Percentiles rank a stretch among this genome's conserved stretches.
Conservation (phyloP, 2,113 vertebrate genomes). For the Otus sunia region DNA sequence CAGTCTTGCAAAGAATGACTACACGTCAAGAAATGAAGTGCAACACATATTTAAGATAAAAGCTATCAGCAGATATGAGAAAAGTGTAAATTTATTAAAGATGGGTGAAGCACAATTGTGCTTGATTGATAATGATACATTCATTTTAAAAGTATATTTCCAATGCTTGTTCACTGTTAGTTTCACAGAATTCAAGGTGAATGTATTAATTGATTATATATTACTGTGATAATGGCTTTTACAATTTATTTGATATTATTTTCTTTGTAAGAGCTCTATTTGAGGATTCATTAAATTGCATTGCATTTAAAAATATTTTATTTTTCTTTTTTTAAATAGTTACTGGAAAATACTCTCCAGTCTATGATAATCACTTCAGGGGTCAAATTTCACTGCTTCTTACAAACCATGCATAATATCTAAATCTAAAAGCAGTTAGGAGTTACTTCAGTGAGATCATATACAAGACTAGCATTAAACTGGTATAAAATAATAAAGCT, state of each 20-base stretch:
- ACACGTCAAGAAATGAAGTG: conserved; percentile 3
- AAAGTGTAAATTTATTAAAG: background rate
- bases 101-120: background rate
- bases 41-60: background rate
- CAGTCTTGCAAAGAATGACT: background rate
- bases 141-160: background rate
- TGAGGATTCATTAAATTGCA: background rate
- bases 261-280: background rate
- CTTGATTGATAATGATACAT: background rate
- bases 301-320: background rate
- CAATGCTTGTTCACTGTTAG: background rate
- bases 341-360: background rate
- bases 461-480: background rate
- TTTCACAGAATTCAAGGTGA: conserved; percentile 6
- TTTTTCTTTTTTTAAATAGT: background rate
- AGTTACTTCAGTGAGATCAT: background rate
- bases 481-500: background rate
- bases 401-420: background rate
- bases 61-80: background rate
- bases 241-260: background rate
- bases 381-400: background rate
- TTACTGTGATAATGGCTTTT: background rate
- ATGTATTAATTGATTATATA: background rate
- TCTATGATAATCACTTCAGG: background rate
- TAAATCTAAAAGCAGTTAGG: background rate